Evolutionary conservation across 2,888 invertebrate genomes (phyloP), one percentile per base, ranked within the genome.

Genomic region (Dicyrtoma fusca): DNA sequence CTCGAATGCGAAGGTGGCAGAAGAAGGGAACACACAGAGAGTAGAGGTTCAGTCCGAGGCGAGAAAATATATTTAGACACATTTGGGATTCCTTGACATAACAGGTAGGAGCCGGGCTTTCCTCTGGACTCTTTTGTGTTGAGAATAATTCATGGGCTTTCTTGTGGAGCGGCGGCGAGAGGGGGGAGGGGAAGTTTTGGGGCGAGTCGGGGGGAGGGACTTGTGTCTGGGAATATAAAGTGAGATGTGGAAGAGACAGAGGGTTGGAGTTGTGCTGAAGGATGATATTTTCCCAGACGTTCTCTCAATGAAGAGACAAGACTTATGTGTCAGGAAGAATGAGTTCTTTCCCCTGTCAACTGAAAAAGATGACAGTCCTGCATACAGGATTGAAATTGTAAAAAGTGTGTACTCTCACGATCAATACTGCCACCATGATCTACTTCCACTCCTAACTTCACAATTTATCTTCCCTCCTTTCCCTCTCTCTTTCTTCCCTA

Each of bases 301-400:
- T 57, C 26, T 23, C 21, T 14, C 14, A 57, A 57, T 57, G 44
- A 44, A 61, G 61, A 61, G 61, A 61, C 61, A 61, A 61, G 19
- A 11, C n/a, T 42, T 61, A 17, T 63, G 62, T 63, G 62, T 63
- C 62, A 63, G 19, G 19, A 21, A 44, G 45, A 63, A 45, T 63
- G 45, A 44, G 45, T n/a, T 49, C 34, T 26, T 63, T 63, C 47
- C 63, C 64, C 17, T 64, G 64, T 64, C 64, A 63, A 42, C 61
- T 42, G n/a, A 59, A 47, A 51, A 49, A 71, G 47, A 71, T 71
- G 71, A 66, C 71, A 65, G 71, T 61, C 49, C n/a, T 71, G 64
- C 61, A 71, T 71, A 66, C 55, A 55, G 66, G 59, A 68, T 72
- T 68, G 53, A 55, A 70, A 70, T 70, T 63, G 42, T 63, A 53